Evolutionary conservation across 1,140 invertebrate species (phyloP).

Genomic region (Drusus annulatus): DNA sequence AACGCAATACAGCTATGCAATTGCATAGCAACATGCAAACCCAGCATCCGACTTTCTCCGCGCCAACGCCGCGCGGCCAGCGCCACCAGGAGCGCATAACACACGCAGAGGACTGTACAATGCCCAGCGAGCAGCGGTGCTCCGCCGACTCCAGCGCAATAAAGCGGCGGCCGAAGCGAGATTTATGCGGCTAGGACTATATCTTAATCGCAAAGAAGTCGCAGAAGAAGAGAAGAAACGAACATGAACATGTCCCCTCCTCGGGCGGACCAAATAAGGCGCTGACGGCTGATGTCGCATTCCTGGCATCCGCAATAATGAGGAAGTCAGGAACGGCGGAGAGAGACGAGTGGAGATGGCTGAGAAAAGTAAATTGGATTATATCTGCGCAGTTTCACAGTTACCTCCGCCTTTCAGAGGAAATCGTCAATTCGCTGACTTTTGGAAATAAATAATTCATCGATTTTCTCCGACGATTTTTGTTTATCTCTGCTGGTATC

Average conservation of each 20-base stretch:
- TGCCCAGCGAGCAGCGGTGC: too few relatives aligned
- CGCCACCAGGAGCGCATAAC: too few relatives aligned
- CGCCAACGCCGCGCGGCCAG: too few relatives aligned
- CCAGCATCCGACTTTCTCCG: too few relatives aligned
- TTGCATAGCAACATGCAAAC: too few relatives aligned
- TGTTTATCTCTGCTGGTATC: too few relatives aligned
- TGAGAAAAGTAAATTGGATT: conserved; percentile 20
- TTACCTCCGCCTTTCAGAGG: background rate
- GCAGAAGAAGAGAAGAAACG: background rate
- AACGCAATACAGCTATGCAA: too few relatives aligned
- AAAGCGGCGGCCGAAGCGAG: background rate
- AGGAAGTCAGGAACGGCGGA: background rate
- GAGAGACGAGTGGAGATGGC: background rate
- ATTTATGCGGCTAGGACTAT: conserved; percentile 18
- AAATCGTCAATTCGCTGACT: too few relatives aligned
- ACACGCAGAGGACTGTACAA: too few relatives aligned
- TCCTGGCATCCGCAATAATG: conserved; percentile 18
- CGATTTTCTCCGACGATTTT: too few relatives aligned
- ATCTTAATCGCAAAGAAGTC: conserved; percentile 16
- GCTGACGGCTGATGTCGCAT: conserved; percentile 8
- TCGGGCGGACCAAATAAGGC: background rate
- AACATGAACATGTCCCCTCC: background rate
- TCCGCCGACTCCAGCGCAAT: background rate
- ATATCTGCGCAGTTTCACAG: background rate
- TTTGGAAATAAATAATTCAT: too few relatives aligned